Percentiles rank a stretch among this genome's conserved stretches.
phyloP scores from a whole-genome alignment of 2,113 vertebrate genomes.

The Apteryx mantelli region DNA sequence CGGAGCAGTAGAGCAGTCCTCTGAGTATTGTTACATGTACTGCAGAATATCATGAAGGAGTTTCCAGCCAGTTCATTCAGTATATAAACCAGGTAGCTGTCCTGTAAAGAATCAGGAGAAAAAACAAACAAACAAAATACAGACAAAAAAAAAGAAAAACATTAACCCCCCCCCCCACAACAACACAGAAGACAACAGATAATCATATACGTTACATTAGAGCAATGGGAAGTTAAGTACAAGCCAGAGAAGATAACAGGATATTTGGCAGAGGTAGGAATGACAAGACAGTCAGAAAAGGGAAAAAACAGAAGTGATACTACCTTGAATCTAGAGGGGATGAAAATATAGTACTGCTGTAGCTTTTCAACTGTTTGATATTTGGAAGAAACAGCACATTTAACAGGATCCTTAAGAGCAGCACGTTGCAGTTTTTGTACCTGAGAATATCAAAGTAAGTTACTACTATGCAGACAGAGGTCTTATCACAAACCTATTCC shows the following conservation, averaged over 20 bases:
- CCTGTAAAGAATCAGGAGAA: constrained; percentile 72
- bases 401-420: constrained; percentile 94
- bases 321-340: constrained; percentile 98
- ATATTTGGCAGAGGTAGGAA: neutral
- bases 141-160: too few relatives aligned
- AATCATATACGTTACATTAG: neutral
- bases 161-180: too few relatives aligned
- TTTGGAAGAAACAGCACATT: constrained; percentile 94
- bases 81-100: constrained; percentile 96
- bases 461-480: neutral
- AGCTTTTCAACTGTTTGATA: constrained; percentile 97
- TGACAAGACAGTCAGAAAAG: neutral
- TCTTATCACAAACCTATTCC: neutral
- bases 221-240: neutral
- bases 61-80: constrained; percentile 96
- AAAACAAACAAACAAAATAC: neutral
- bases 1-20: constrained; percentile 91
- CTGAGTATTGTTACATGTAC: constrained; percentile 95
- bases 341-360: constrained; percentile 97
- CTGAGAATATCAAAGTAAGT: constrained; percentile 69
- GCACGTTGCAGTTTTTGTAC: constrained; percentile 97
- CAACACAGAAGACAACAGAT: rapidly evolving
- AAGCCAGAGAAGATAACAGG: neutral
- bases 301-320: neutral
- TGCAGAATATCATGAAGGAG: constrained; percentile 98